Percentiles rank a stretch among this genome's conserved stretches.
phyloP scores from a whole-genome alignment of 2,113 vertebrate species.

The Saccopteryx bilineata region DNA sequence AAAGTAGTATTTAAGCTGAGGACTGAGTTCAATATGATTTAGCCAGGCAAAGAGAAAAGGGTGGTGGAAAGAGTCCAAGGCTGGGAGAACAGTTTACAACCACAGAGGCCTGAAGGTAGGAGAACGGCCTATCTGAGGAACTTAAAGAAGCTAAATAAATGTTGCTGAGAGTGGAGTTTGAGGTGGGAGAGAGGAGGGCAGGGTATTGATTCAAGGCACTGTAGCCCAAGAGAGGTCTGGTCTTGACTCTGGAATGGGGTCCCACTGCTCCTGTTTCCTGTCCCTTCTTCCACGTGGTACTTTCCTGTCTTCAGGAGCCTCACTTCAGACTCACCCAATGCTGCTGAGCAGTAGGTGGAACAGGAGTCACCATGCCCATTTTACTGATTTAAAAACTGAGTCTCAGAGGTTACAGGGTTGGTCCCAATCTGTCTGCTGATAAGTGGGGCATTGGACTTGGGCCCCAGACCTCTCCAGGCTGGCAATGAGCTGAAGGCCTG shows the following conservation, averaged over 20 bases:
- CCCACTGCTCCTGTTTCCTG: neutral
- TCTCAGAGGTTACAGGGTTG: neutral
- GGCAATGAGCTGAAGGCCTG: neutral
- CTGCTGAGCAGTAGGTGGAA: neutral
- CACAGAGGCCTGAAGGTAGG: conserved; percentile 70
- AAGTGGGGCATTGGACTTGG: neutral
- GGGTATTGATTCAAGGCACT: neutral
- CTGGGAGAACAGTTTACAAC: neutral
- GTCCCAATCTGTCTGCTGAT: neutral
- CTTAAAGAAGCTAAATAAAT: conserved; percentile 14
- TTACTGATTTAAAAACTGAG: conserved; percentile 19
- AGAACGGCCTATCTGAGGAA: neutral
- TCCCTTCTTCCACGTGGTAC: neutral
- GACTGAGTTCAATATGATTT: neutral
- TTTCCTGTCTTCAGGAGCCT: conserved; percentile 56
- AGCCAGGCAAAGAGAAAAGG: neutral
- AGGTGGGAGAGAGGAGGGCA: neutral
- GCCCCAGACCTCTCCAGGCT: neutral
- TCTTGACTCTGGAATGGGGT: neutral
- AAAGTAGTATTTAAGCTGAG: neutral
- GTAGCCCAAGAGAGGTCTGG: neutral
- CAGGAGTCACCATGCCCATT: neutral
- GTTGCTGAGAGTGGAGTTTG: neutral
- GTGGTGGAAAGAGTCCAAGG: neutral
- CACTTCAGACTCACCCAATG: conserved; percentile 34